A percentile compares a stretch with the other conserved stretches of the same genome.
These are phyloP conservation scores for Actenoides hombroni DNA, from an alignment of 2,113 vertebrate species.

Conservation along the genomic window DNA sequence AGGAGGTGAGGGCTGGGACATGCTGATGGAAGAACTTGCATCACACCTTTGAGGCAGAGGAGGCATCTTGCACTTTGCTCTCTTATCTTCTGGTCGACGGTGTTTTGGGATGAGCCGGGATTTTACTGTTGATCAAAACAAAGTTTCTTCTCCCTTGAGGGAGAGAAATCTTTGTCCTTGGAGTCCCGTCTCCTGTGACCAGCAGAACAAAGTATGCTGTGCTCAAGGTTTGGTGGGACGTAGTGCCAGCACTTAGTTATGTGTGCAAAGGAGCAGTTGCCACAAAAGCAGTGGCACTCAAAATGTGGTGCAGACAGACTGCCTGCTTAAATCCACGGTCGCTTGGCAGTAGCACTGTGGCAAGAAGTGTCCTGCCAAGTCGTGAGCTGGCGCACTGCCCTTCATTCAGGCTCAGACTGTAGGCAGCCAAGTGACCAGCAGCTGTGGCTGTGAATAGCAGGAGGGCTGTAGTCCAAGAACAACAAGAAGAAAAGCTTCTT, in stretches of 20 bases:
- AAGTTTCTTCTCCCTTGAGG: background rate
- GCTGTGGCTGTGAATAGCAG: slow-evolving; percentile 63
- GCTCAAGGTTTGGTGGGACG: background rate
- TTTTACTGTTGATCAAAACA: background rate
- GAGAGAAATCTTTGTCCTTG: background rate
- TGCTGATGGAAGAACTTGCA: background rate
- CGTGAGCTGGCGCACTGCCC: slow-evolving; percentile 57
- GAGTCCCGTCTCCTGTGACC: background rate
- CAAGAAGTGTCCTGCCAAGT: slow-evolving; percentile 53
- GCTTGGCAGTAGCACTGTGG: slow-evolving; percentile 49
- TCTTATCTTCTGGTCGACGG: background rate
- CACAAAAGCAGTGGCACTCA: slow-evolving; percentile 13
- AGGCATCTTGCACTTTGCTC: background rate
- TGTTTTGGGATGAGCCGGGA: background rate
- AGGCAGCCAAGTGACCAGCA: slow-evolving; percentile 75
- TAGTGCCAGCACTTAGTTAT: background rate
- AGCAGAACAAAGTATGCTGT: background rate
- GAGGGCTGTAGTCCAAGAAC: slow-evolving; percentile 51
- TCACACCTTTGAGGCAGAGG: background rate
- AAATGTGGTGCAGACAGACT: slow-evolving; percentile 19
- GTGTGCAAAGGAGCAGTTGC: background rate
- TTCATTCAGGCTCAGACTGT: slow-evolving; percentile 61
- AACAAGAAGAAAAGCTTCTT: slow-evolving; percentile 19
- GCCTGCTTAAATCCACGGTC: slow-evolving; percentile 6
- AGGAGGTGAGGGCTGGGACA: background rate